Evolutionary conservation across 2,888 invertebrate genomes (phyloP).

Genomic region (Ormia ochracea): DNA sequence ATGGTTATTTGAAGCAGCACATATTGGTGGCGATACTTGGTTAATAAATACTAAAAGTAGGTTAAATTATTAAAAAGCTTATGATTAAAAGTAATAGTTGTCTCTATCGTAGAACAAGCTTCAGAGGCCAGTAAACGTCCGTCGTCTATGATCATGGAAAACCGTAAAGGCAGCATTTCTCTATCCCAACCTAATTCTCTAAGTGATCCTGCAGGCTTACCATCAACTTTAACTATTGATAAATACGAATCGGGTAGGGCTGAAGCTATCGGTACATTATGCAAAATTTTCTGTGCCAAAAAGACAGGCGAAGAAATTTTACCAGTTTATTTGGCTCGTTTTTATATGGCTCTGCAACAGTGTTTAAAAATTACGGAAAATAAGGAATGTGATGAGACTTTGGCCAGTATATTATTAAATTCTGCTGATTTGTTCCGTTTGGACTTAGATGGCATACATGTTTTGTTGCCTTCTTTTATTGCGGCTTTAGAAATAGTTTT

Average conservation of each 20-base stretch:
- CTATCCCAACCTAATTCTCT: constrained; percentile 82
- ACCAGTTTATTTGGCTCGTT: constrained; percentile 93
- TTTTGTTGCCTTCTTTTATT: constrained; percentile 92
- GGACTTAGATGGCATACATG: constrained; percentile 94
- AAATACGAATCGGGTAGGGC: constrained; percentile 92
- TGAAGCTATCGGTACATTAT: constrained; percentile 95
- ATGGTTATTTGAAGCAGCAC: constrained; percentile 97
- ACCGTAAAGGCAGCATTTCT: constrained; percentile 78
- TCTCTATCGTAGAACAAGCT: constrained; percentile 72
- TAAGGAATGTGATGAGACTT: constrained; percentile 85
- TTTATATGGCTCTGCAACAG: constrained; percentile 93
- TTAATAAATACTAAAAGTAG: constrained; percentile 79
- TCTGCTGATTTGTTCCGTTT: constrained; percentile 91
- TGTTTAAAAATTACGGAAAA: constrained; percentile 85
- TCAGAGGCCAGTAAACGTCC: constrained; percentile 80
- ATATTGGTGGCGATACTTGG: constrained; percentile 87
- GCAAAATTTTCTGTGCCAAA: constrained; percentile 96
- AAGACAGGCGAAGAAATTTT: constrained; percentile 91
- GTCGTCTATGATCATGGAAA: constrained; percentile 82
- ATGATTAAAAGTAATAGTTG: not conserved
- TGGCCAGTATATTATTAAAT: constrained; percentile 91
- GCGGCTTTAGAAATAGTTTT: constrained; percentile 93
- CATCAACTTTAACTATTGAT: constrained; percentile 84
- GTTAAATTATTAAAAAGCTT: constrained; percentile 13
- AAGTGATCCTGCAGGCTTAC: constrained; percentile 82